Conservation (phyloP, 2,888 invertebrate species). For the Conomelus anceps region DNA sequence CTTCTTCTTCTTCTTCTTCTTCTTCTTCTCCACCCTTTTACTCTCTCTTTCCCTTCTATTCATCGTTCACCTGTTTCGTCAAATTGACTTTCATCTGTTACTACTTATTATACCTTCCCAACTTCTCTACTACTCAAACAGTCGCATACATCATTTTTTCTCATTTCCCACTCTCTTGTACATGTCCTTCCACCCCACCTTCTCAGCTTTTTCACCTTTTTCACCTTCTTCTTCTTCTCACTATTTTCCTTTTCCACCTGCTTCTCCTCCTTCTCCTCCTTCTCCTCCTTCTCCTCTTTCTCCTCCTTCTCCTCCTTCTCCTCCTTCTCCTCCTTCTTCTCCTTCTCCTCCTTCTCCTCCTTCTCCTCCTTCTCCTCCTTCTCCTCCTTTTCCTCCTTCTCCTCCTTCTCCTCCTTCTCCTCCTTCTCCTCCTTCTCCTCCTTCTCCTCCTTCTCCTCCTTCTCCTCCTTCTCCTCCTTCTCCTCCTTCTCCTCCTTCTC, state of each 20-base stretch:
- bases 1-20: not conserved
- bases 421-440: not conserved
- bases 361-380: not conserved
- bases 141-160: too few relatives aligned
- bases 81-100: too few relatives aligned
- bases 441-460: not conserved
- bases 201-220: too few relatives aligned
- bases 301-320: not conserved
- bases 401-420: not conserved
- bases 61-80: too few relatives aligned
- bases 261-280: not conserved
- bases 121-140: too few relatives aligned
- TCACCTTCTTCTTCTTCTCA: too few relatives aligned
- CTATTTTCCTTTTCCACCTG: too few relatives aligned
- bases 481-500: too few relatives aligned
- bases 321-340: not conserved
- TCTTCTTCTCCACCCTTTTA: not conserved
- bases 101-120: too few relatives aligned
- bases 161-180: too few relatives aligned
- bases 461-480: not conserved
- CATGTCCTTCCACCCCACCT: too few relatives aligned
- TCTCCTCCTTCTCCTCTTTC: not conserved
- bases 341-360: not conserved
- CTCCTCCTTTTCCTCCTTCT: not conserved
- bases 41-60: too few relatives aligned